Percentiles rank a stretch among this genome's conserved stretches.
phyloP scores from a whole-genome alignment of 2,113 vertebrate genomes.

The Corythornis madagascariensis region DNA sequence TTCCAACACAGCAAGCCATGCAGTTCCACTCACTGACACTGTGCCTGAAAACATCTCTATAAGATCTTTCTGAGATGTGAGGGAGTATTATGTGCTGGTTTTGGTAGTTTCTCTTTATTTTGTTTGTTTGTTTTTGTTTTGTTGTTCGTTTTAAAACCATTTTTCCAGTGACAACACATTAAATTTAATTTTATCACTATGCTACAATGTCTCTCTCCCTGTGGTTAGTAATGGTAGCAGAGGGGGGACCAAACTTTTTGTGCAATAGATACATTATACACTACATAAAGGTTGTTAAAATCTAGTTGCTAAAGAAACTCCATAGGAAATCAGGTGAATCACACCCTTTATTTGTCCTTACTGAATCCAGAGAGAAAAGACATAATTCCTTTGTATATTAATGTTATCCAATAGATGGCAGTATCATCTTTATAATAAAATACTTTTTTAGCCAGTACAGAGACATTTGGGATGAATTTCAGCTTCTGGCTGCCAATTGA shows the following conservation, averaged over 20 bases:
- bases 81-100: not conserved
- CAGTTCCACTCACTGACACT: not conserved
- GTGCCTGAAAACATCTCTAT: not conserved
- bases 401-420: conserved; percentile 66
- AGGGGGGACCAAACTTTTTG: not conserved
- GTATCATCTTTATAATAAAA: conserved; percentile 49
- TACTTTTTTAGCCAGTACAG: not conserved
- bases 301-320: not conserved
- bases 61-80: not conserved
- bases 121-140: not conserved
- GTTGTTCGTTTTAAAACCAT: not conserved
- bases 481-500: conserved; percentile 14
- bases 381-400: not conserved
- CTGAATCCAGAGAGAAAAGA: not conserved
- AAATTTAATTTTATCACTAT: not conserved
- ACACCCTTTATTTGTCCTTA: not conserved
- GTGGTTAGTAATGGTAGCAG: not conserved
- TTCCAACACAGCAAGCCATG: not conserved
- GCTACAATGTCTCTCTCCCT: not conserved
- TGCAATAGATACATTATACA: not conserved
- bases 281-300: not conserved
- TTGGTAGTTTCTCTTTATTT: not conserved
- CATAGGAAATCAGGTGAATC: not conserved
- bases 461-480: conserved; percentile 19
- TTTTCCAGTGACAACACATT: not conserved